Conservation (phyloP, 2,113 vertebrate species). For the Orycteropus afer region DNA sequence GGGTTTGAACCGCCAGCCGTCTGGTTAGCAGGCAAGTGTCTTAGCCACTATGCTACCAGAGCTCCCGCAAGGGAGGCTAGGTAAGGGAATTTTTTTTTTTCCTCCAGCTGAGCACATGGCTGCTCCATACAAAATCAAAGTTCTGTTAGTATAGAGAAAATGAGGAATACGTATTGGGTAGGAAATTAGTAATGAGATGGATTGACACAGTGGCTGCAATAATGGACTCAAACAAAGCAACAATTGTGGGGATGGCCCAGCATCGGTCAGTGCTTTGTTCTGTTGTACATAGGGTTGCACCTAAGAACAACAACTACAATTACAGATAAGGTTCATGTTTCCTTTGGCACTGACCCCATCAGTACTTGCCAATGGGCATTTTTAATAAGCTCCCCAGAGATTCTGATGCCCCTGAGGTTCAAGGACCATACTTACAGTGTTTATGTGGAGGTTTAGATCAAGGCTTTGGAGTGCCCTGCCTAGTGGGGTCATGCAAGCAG, state of each 20-base stretch:
- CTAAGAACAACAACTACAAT: not conserved
- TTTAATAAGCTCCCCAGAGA: slow-evolving; percentile 12
- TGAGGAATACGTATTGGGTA: not conserved
- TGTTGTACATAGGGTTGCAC: too few relatives aligned
- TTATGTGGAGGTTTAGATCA: not conserved
- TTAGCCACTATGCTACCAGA: too few relatives aligned
- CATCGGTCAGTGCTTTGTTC: too few relatives aligned
- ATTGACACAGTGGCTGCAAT: too few relatives aligned
- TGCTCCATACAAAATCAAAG: not conserved
- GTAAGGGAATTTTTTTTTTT: not conserved
- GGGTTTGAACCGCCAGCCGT: too few relatives aligned
- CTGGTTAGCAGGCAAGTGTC: too few relatives aligned
- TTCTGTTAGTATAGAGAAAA: not conserved
- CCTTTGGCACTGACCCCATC: not conserved
- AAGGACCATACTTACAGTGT: not conserved
- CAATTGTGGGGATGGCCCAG: too few relatives aligned
- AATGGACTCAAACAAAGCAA: too few relatives aligned
- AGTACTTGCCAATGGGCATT: not conserved
- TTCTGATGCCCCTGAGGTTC: not conserved
- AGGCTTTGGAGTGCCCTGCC: not conserved
- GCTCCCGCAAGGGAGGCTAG: not conserved
- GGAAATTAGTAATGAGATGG: not conserved
- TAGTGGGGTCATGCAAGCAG: not conserved
- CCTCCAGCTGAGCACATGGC: not conserved
- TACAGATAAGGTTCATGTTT: not conserved